Evolutionary conservation across 2,113 vertebrate species (phyloP).

Genomic region (Hemibagrus wyckioides): DNA sequence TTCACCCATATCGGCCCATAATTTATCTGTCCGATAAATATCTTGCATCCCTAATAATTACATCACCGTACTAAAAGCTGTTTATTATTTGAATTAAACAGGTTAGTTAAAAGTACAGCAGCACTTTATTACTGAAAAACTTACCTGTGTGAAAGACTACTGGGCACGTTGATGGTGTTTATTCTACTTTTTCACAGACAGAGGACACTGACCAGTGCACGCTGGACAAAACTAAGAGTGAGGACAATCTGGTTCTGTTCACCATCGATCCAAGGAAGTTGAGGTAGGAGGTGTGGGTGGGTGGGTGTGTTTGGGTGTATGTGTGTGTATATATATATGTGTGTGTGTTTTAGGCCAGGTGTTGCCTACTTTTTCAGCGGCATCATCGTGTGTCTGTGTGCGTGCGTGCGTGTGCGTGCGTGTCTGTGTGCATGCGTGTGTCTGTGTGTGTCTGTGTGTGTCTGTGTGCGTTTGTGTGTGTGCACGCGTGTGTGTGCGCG

Average conservation of each 20-base stretch:
- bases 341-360: background rate
- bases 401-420: too few relatives aligned
- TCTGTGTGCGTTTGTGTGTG: constrained; percentile 39
- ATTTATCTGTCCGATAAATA: too few relatives aligned
- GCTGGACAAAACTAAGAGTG: constrained; percentile 48
- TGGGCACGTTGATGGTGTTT: background rate
- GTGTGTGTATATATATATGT: background rate
- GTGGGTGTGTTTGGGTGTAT: constrained; percentile 4
- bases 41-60: too few relatives aligned
- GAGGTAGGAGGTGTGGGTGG: constrained; percentile 61
- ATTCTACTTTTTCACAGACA: constrained; percentile 56
- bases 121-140: background rate
- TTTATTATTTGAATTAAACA: background rate
- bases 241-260: constrained; percentile 73
- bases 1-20: too few relatives aligned
- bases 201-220: constrained; percentile 67
- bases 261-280: constrained; percentile 63
- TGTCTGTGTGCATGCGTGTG: background rate
- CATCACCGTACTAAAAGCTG: background rate
- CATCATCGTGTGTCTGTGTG: background rate
- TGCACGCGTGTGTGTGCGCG: background rate
- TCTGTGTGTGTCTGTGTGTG: constrained; percentile 31
- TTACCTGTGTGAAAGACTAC: background rate
- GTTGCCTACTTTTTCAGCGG: background rate
- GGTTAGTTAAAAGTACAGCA: background rate